phyloP scores from a whole-genome alignment of 2,888 invertebrate genomes.

The Ennomos fuscantarius region DNA sequence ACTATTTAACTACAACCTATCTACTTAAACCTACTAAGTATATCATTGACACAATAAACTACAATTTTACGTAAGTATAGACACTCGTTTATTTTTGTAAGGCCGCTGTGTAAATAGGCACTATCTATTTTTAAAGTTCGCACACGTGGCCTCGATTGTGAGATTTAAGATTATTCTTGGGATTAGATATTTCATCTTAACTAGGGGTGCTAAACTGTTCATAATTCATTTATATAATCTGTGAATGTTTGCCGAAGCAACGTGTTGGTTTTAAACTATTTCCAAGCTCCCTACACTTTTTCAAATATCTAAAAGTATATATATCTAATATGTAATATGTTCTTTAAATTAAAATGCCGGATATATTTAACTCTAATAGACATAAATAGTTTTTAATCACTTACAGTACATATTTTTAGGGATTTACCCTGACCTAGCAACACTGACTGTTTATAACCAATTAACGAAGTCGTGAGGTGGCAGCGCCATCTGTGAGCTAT shows the following conservation, averaged over 20 bases:
- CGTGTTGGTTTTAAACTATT: neutral
- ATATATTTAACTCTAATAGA: no score
- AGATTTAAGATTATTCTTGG: slow-evolving; percentile 51
- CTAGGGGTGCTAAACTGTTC: slow-evolving; percentile 46
- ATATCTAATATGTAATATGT: no score
- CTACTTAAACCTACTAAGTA: slow-evolving; percentile 14
- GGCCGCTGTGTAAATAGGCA: slow-evolving; percentile 50
- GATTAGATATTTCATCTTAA: slow-evolving; percentile 53
- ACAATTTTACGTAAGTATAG: slow-evolving; percentile 45
- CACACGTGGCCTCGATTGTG: slow-evolving; percentile 59
- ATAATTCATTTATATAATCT: slow-evolving; percentile 55
- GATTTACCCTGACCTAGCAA: slow-evolving; percentile 11
- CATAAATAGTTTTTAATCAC: neutral
- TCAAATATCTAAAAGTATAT: no score
- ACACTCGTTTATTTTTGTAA: slow-evolving; percentile 54
- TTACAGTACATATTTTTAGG: neutral
- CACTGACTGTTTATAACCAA: slow-evolving; percentile 41
- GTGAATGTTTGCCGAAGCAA: slow-evolving; percentile 16
- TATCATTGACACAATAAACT: slow-evolving; percentile 35
- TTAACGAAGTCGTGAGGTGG: slow-evolving; percentile 43
- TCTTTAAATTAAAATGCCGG: no score
- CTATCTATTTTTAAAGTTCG: slow-evolving; percentile 63
- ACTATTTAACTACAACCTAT: no score
- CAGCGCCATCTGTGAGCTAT: slow-evolving; percentile 50
- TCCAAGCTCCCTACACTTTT: no score